A percentile compares a stretch with the other conserved stretches of the same genome.
These are phyloP conservation scores for Eulimnadia texana DNA, from an alignment of 1,140 invertebrate genomes.

Conservation along the genomic window DNA sequence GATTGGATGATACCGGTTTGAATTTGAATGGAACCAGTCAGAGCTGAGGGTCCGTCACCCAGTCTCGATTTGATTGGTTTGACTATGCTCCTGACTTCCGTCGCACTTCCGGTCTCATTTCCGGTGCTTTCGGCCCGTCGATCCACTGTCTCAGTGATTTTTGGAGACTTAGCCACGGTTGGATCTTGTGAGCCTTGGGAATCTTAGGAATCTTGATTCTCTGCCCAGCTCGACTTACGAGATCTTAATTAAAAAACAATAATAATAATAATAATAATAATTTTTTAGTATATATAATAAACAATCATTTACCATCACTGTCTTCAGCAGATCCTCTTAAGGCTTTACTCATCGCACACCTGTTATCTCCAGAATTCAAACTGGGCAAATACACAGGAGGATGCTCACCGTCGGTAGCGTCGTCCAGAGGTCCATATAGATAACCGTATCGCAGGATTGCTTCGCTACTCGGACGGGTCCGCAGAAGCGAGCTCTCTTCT, in stretches of 20 bases:
- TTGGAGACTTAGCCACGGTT: not conserved
- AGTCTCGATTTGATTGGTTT: conserved; percentile 67
- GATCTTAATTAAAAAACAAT: not conserved
- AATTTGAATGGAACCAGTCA: conserved; percentile 24
- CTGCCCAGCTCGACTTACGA: not conserved
- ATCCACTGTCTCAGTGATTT: conserved; percentile 84
- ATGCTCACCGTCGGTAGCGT: conserved; percentile 82
- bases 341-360: conserved; percentile 59
- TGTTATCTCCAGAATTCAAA: conserved; percentile 63
- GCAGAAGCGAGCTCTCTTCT: conserved; percentile 25
- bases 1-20: conserved; percentile 31
- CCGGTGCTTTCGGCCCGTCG: conserved; percentile 76
- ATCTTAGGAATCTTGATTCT: not conserved
- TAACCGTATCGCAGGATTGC: conserved; percentile 88
- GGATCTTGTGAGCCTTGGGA: not conserved
- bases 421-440: conserved; percentile 65
- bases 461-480: conserved; percentile 87
- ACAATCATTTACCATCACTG: conserved; percentile 20
- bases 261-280: no score
- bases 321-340: conserved; percentile 54
- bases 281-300: no score
- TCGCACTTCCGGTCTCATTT: conserved; percentile 43
- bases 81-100: conserved; percentile 59
- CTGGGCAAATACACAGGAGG: conserved; percentile 73
- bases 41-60: conserved; percentile 65